Evolutionary conservation across 2,113 vertebrate species (phyloP).

Genomic region (Tamias sibiricus): DNA sequence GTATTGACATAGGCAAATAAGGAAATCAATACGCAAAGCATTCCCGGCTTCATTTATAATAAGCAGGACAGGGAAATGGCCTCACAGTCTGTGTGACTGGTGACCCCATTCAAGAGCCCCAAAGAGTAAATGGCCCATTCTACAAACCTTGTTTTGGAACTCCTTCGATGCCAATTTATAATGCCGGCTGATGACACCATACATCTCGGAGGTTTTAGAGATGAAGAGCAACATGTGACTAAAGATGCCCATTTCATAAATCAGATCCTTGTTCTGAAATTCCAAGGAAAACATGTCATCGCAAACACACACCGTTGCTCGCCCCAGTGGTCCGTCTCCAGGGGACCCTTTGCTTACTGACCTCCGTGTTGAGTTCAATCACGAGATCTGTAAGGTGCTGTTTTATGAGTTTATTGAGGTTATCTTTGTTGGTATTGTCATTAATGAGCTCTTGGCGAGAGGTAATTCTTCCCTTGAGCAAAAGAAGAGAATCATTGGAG

Average conservation of each 20-base stretch:
- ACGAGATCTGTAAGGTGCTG: slow-evolving; percentile 88
- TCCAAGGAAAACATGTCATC: slow-evolving; percentile 76
- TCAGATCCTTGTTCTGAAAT: slow-evolving; percentile 91
- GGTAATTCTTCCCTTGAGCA: slow-evolving; percentile 83
- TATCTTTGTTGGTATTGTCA: slow-evolving; percentile 77
- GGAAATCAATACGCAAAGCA: not conserved
- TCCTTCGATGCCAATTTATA: slow-evolving; percentile 85
- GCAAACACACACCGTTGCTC: not conserved
- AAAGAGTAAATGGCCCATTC: not conserved
- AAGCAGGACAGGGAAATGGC: not conserved
- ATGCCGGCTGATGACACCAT: slow-evolving; percentile 84
- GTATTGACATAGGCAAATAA: not conserved
- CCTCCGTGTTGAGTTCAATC: slow-evolving; percentile 89
- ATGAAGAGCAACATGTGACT: slow-evolving; percentile 95
- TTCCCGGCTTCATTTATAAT: not conserved
- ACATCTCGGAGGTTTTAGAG: slow-evolving; percentile 86
- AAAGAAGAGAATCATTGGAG: slow-evolving; percentile 64
- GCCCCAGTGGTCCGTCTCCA: rapidly evolving
- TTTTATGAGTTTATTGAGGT: slow-evolving; percentile 85
- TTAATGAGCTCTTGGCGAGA: slow-evolving; percentile 83
- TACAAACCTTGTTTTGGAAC: slow-evolving; percentile 93
- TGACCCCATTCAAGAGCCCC: not conserved
- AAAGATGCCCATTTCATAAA: slow-evolving; percentile 89
- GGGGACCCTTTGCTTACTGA: slow-evolving; percentile 33
- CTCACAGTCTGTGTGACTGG: not conserved